Evolutionary conservation across 2,113 vertebrate species (phyloP).

Genomic region (Gallinago jamesoni): DNA sequence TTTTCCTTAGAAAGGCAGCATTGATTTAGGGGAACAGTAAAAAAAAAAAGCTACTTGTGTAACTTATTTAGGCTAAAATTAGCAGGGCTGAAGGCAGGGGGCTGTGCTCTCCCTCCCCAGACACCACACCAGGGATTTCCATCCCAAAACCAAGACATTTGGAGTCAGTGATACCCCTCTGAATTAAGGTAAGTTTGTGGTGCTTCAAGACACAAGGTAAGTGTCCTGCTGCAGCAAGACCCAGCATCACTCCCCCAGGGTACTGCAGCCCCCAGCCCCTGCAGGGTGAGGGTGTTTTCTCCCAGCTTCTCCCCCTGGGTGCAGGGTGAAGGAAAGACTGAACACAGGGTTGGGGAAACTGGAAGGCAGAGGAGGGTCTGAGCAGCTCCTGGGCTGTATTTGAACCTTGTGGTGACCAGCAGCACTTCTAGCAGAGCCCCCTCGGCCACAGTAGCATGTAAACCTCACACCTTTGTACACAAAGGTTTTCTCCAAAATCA

Average conservation of each 20-base stretch:
- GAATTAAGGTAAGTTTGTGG: too few relatives aligned
- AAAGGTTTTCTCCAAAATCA: neutral
- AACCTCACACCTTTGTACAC: neutral
- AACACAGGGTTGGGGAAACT: too few relatives aligned
- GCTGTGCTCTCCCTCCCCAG: neutral
- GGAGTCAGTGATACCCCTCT: neutral
- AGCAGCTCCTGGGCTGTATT: neutral
- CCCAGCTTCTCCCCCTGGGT: neutral
- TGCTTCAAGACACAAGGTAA: neutral
- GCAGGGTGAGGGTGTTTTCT: too few relatives aligned
- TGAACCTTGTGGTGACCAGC: rapidly evolving
- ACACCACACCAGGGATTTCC: neutral
- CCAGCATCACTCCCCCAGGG: neutral
- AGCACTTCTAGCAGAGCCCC: neutral
- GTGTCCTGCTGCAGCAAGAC: neutral
- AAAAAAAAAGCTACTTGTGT: too few relatives aligned
- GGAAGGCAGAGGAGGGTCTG: neutral
- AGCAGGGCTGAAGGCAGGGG: neutral
- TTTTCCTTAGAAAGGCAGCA: neutral
- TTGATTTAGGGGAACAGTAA: neutral
- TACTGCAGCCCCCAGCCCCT: neutral
- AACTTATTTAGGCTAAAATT: neutral
- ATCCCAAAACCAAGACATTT: neutral
- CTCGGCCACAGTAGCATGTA: neutral
- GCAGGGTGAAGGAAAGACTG: neutral